phyloP scores from a whole-genome alignment of 2,888 invertebrate species.

The Oeneis ivallda region DNA sequence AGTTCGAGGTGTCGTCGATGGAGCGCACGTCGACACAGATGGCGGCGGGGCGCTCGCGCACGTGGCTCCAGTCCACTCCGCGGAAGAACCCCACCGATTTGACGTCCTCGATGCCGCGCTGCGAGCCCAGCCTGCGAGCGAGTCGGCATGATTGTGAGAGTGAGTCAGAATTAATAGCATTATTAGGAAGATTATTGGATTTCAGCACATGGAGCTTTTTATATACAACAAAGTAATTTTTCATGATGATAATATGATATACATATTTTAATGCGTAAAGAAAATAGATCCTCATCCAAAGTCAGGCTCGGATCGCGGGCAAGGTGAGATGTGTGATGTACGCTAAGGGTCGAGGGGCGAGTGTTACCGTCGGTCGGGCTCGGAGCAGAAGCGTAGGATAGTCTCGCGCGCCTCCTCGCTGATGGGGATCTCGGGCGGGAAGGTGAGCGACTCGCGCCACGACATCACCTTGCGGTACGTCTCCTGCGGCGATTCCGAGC shows the following conservation, averaged over 20 bases:
- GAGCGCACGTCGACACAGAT: constrained; percentile 98
- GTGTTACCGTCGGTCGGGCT: constrained; percentile 90
- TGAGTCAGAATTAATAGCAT: too few species aligned
- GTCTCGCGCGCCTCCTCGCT: constrained; percentile 98
- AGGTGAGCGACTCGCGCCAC: constrained; percentile 98
- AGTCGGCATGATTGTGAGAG: not conserved
- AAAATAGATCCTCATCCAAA: too few species aligned
- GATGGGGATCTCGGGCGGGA: constrained; percentile 99
- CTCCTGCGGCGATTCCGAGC: constrained; percentile 98
- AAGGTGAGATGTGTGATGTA: too few species aligned
- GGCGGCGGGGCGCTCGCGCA: constrained; percentile 98
- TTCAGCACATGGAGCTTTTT: too few species aligned
- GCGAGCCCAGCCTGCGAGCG: constrained; percentile 85
- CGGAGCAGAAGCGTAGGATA: constrained; percentile 97
- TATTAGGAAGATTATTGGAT: too few species aligned
- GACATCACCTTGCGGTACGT: constrained; percentile 98
- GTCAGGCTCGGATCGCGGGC: too few species aligned
- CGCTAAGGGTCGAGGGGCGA: not conserved
- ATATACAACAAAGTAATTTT: too few species aligned
- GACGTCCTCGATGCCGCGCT: constrained; percentile 96
- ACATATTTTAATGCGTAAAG: too few species aligned
- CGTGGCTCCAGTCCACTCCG: constrained; percentile 99
- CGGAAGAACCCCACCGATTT: constrained; percentile 96
- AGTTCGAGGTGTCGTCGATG: constrained; percentile 99
- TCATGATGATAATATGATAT: too few species aligned